Base-by-base conservation (phyloP, 53 echinoderm and acorn worm species). In the Patiria pectinifera region DNA sequence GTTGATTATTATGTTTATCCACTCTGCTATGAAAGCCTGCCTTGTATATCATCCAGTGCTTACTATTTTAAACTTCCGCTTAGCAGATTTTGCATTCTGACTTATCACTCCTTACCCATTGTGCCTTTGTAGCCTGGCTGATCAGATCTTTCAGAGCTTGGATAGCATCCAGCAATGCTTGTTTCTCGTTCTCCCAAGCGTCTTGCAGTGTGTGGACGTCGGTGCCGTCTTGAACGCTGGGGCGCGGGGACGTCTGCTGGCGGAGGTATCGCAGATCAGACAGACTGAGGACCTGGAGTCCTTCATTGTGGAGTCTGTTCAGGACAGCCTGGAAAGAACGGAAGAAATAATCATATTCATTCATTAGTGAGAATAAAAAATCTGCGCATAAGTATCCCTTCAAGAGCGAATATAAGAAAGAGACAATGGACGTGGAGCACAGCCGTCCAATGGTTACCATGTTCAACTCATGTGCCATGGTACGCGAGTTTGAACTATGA, bases 151-250 rank as follows among this genome's bases (percentile, higher is more conserved):
- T 98, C 63, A 98, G 78, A 0, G 99, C 94, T 81, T 98, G 99
- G 13, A 98, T 95, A 19, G 96, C 99, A 89, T 96, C 99, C 45
- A 97, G 92, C 61, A 98, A 80, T 1, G 99, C 96, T 53, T 97
- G 94, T 80, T 97, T 98, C 92, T 98, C 99, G 59, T 88, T 97
- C 49, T 96, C 92, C 95, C 97, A 98, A 12, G 99, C 95, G 19
- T 97, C 94, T 87, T 97, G 99, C 69, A 98, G 62, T 2, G 95
- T 91, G 45, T 86, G 95, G 26, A 98, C 83, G 85, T 96, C 96
- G 25, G 95, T 93, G 18, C 99, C 96, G 66, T 95, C 92, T 66
- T 93, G 95, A 10, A 95, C 92, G n/a, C 69, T 80, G 2, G 95
- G 93, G 69, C 94, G 86, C 10, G 97, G 96, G 26, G 96, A 92